Evolutionary conservation across 2,888 invertebrate genomes (phyloP), one percentile per base, ranked within the genome.

Genomic region (Lycia hirtaria): DNA sequence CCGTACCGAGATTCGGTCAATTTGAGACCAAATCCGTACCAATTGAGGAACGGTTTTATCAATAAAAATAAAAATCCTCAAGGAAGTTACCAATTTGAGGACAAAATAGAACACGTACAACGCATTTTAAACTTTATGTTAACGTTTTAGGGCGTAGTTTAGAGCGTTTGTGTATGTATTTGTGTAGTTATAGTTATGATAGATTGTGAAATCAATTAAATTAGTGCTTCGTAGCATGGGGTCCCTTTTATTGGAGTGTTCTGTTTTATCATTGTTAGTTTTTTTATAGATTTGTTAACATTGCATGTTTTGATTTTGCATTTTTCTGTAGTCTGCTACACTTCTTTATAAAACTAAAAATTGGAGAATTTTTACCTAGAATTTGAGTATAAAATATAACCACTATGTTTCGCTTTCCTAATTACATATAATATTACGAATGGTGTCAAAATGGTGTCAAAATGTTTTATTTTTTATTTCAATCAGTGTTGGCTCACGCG

Each of bases 41-140:
- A 87, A 88, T 89, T 88, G 88, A 84, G 76, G 80, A 76, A 79
- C 81, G 85, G 80, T 85, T 85, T 88, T 88, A 83, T 88, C 88
- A 90, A 89, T 88, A 87, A 88, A 88, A 88, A 89, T 87, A 89
- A 87, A 89, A 88, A 87, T 87, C 81, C 78, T 78, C 77, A 80
- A 87, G 90, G 90, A 90, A 86, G 89, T 86, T 70, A 78, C 83
- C 90, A 89, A 88, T 90, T 90, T 85, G 83, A 78, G 76, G 63
- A 57, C 38, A 38, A 47, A 60, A 53, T 50, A 67, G 64, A 12
- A 24, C 48, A 19, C 37, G 38, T 20, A 41, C 59, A 58, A 43
- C 22, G 28, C 9, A 76, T 60, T 67, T 40, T 67, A 48, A 28
- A 67, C 75, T 65, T 54, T 76, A 72, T 37, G 0, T 0, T 10